Evolutionary conservation across 2,888 invertebrate genomes (phyloP), one percentile per base, ranked within the genome.

Genomic region (Acleris laterana): DNA sequence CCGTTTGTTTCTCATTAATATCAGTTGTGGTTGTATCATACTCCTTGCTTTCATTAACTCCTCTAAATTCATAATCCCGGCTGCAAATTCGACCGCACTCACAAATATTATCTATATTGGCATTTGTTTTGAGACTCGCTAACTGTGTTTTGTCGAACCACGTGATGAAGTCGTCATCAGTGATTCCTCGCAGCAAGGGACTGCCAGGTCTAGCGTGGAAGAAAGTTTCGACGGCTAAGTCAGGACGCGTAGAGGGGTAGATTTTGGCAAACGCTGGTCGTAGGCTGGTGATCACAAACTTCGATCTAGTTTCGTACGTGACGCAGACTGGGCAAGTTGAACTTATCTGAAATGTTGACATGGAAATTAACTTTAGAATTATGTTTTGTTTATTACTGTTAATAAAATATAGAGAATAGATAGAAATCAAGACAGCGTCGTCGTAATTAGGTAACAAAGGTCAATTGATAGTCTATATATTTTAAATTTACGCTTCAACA

Each of bases 141-240:
- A 90, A 78, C 76, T 91, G 93, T 66, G 94, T 94, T 83, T 93
- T 93, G 49, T 95, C 95, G 73, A 95, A 95, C 95, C 95, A 95
- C 3, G 95, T 95, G 38, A 95, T 94, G 20, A 95, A 90, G 75
- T 95, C 95, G 72, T 95, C 95, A 62, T 95, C 95, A 16, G 94
- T 94, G 38, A 95, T 94, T 7, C 94, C 94, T 74, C 93, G 89
- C 0, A 95, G 85, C 42, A 95, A 83, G 13, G 93, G 93, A 70
- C 95, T 95, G n/a, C 94, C 94, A 53, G 90, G 87, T 72, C 90
- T 87, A 0, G 95, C 94, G 64, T 95, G 95, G 89, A 95, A 95
- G 79, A 95, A 95, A 5, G 93, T 94, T 79, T 95, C 95, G 0
- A 95, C 95, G 0, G 94, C 94, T 55, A 95, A 81, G 73, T 95